Evolutionary conservation across 2,888 invertebrate genomes (phyloP).

Genomic region (Andricus curvator): DNA sequence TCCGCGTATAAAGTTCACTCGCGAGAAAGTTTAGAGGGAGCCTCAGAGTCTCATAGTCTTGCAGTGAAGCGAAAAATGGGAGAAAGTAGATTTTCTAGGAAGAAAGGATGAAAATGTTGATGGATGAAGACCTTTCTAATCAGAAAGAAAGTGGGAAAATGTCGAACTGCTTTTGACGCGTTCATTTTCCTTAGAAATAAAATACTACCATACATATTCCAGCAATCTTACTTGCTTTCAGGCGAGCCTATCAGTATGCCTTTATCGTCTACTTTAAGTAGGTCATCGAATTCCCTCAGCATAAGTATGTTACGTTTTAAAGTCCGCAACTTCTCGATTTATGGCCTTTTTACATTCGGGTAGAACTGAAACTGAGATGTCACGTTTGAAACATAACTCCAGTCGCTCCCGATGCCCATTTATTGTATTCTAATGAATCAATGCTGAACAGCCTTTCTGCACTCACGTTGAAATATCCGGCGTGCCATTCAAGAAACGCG

Average conservation of each 20-base stretch:
- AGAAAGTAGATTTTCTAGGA: constrained; percentile 34
- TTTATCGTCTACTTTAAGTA: neutral
- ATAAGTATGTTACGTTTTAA: neutral
- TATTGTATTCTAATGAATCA: constrained; percentile 33
- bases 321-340: neutral
- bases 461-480: constrained; percentile 2
- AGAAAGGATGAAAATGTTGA: constrained; percentile 3
- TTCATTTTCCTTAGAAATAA: neutral
- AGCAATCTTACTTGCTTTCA: neutral
- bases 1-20: constrained; percentile 47
- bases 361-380: neutral
- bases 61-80: constrained; percentile 23
- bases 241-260: no score
- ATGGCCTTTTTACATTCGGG: neutral
- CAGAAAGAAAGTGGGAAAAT: neutral
- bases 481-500: neutral
- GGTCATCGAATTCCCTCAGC: neutral
- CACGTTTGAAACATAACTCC: neutral
- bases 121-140: neutral
- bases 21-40: constrained; percentile 32
- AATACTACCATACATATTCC: no score
- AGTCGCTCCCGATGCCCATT: constrained; percentile 5
- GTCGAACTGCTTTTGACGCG: neutral
- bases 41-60: constrained; percentile 8
- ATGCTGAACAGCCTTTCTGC: neutral